Base-by-base conservation (phyloP, 2,113 vertebrate genomes). In the Microtus montanus region DNA sequence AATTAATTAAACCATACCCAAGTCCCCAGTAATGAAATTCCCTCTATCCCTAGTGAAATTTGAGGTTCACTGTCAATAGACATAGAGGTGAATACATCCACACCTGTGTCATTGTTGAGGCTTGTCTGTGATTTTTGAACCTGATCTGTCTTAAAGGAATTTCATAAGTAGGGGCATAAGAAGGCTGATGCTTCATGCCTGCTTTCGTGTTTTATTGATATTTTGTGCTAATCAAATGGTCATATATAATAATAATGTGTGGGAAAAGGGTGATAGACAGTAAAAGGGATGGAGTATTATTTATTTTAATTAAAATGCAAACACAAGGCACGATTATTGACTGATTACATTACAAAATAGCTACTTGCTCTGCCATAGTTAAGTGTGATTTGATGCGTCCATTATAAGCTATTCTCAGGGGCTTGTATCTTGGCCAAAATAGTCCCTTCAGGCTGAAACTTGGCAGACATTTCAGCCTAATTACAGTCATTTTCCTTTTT, bases 251-350 rank as follows among this genome's bases (percentile, higher is more conserved):
- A 97, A 84, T 89, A 87, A 95, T 94, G 97, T 97, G 84, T 95
- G 85, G 97, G 92, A 74, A 95, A 90, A 96, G 35, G 83, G 89
- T 88, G 86, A 87, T 64, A 95, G 89, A 54, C 86, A 89, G 68
- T 91, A 93, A 98, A 97, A 96, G 94, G 89, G 47, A 97, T 71
- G 90, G 84, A 96, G 61, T 94, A 96, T 96, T 96, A 97, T 98
- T 98, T 97, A 98, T 98, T 98, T 98, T 98, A 98, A 98, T 98
- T 98, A 98, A 98, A 98, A 98, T 97, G 94, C 87, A 98, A 98
- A 89, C 93, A 94, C 95, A 97, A 97, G 96, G 97, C 97, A 93
- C 89, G 94, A 97, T 97, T 96, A 94, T 92, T 98, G 98, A 98
- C 70, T 97, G 92, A 98, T 97, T 96, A 96, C 93, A 87, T 97